Percentiles rank a stretch among this genome's conserved stretches.
Conservation (phyloP, 2,797 vertebrate species). For the Peromyscus melanophrys region DNA sequence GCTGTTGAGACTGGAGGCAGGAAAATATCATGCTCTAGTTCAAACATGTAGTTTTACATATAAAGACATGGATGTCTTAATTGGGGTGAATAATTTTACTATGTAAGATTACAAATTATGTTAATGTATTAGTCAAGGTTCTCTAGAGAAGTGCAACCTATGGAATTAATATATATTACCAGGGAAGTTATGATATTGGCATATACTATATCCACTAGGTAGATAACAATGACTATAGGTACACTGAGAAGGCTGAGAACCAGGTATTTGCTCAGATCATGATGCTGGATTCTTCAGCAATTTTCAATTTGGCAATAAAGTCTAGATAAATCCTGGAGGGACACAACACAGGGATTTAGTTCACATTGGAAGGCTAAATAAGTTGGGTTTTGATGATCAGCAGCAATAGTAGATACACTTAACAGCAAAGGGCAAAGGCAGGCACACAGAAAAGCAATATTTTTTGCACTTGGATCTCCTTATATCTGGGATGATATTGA, state of each 20-base stretch:
- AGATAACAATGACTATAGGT: neutral
- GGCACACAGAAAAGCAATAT: neutral
- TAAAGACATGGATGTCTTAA: neutral
- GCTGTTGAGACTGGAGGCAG: neutral
- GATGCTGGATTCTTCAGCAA: neutral
- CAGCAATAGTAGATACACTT: neutral
- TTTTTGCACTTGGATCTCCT: neutral
- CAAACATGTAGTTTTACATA: neutral
- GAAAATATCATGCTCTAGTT: neutral
- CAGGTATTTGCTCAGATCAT: neutral
- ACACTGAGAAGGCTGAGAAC: neutral
- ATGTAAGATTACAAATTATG: neutral
- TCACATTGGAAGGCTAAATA: neutral
- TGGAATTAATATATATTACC: neutral
- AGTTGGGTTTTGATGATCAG: neutral
- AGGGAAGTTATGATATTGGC: neutral
- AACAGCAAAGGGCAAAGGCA: neutral
- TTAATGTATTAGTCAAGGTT: neutral
- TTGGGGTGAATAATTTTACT: neutral
- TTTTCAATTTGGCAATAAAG: neutral
- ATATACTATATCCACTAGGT: neutral
- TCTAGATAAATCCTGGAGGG: neutral
- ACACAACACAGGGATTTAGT: neutral
- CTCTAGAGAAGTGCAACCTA: neutral
- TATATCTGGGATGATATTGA: neutral